A percentile compares a stretch with the other conserved stretches of the same genome.
Evolutionary conservation across 2,113 vertebrate genomes (phyloP).

Genomic region (Heterocephalus glaber): DNA sequence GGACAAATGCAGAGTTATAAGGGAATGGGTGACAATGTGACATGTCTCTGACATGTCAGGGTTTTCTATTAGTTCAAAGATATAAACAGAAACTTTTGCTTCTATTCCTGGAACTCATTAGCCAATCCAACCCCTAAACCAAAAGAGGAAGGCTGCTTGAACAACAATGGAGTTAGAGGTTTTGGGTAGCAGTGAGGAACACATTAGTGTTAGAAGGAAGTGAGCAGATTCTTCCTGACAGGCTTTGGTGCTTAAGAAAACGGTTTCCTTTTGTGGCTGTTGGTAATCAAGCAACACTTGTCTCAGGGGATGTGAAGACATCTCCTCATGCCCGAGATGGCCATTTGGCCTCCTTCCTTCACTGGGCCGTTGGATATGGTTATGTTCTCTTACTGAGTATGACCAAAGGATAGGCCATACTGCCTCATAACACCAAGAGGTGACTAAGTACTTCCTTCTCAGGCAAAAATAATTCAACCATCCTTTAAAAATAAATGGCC

Average conservation of each 20-base stretch:
- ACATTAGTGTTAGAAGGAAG: neutral
- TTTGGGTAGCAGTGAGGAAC: neutral
- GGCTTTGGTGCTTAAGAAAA: neutral
- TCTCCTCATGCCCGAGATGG: neutral
- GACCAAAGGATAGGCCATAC: neutral
- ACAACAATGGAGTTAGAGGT: neutral
- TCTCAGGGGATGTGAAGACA: neutral
- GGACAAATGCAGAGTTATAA: neutral
- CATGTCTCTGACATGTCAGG: neutral
- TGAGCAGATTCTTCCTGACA: neutral
- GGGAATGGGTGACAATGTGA: neutral
- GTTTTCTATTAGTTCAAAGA: neutral
- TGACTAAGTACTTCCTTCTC: neutral
- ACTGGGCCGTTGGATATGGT: neutral
- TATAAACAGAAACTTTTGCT: neutral
- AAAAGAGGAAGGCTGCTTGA: neutral
- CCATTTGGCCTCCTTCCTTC: neutral
- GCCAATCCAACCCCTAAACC: neutral
- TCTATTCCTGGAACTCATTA: slow-evolving; percentile 15
- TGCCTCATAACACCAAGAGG: neutral
- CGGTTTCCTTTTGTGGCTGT: neutral
- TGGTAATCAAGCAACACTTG: neutral
- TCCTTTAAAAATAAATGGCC: slow-evolving; percentile 2
- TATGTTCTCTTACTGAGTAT: neutral
- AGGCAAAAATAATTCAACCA: neutral